These are phyloP conservation scores for Pseudorhombus dupliciocellatus DNA, from an alignment of 2,113 vertebrate genomes.

Conservation along the genomic window DNA sequence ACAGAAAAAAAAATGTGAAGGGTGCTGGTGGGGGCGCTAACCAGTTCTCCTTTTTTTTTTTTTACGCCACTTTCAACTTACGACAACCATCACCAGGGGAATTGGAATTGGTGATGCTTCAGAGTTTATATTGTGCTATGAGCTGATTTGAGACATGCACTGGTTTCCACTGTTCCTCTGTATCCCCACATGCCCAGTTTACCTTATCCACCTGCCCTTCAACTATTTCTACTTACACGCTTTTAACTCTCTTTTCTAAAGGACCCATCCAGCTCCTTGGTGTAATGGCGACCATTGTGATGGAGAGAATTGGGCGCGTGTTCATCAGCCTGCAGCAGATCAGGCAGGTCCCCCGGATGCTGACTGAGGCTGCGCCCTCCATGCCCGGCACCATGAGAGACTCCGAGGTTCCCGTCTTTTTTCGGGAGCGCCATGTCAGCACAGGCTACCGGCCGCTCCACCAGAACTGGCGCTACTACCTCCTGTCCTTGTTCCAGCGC, in stretches of 20 bases:
- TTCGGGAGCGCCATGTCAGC: constrained; percentile 87
- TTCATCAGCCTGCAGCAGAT: constrained; percentile 80
- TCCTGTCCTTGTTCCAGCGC: constrained; percentile 87
- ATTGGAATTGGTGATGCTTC: no score
- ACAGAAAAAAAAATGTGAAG: neutral
- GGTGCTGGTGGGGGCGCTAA: no score
- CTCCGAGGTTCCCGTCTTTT: constrained; percentile 84
- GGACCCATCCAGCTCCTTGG: constrained; percentile 5
- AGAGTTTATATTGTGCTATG: no score
- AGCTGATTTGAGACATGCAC: no score
- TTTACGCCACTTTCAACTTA: no score
- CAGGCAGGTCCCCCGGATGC: constrained; percentile 72
- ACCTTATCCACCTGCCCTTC: no score
- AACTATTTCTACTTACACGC: no score
- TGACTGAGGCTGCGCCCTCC: constrained; percentile 67
- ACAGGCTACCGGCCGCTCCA: constrained; percentile 86
- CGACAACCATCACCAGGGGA: no score
- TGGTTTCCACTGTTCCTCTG: no score
- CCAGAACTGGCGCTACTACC: constrained; percentile 88
- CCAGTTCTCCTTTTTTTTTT: no score
- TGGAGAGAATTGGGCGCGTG: constrained; percentile 82
- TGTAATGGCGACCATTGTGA: constrained; percentile 81
- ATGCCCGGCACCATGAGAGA: constrained; percentile 81
- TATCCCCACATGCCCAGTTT: no score
- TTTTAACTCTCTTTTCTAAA: constrained; percentile 16